Evolutionary conservation across 2,113 vertebrate species (phyloP), one percentile per base, ranked within the genome.

Genomic region (Catharus fuscescens): DNA sequence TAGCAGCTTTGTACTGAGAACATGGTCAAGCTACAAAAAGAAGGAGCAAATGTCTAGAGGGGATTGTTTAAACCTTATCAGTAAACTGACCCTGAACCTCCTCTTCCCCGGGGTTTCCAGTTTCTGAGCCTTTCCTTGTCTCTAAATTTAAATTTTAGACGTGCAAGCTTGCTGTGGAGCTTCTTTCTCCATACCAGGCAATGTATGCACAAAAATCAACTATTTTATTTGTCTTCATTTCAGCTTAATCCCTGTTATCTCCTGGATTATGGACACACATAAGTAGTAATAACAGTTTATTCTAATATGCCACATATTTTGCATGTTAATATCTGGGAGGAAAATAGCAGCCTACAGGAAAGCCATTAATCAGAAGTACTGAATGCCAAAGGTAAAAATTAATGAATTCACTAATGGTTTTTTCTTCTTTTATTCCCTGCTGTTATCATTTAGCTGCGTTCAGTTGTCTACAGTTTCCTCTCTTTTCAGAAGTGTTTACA

Each of bases 351-450:
- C 28, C 81, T 87, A 85, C 65, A 72, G 54, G 50, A 95, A 92
- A 93, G 42, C 57, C 65, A 82, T 95, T 95, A 92, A 89, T 95
- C 80, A 79, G 73, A 76, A 91, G 70, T 57, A 76, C 36, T 57
- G 85, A 87, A 95, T 94, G 84, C 57, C 84, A 95, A 84, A 87
- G 74, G 84, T 89, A 96, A 95, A 95, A 95, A 89, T 69, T 84
- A 92, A 91, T 91, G 65, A 92, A 79, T 72, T 87, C 78, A 53
- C 65, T 85, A 91, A 89, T 93, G 86, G 19, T 19, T 95, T 96
- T 95, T 92, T 89, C 65, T 93, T 88, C 60, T 93, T 90, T 64
- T 95, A 31, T 10, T 84, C 31, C 70, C 45, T 5, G 24, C 80
- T 93, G 83, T 89, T 95, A 78, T 45, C 65, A 87, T 86, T 89